Conservation (phyloP, 2,888 invertebrate genomes). For the Cephus nigrinus region DNA sequence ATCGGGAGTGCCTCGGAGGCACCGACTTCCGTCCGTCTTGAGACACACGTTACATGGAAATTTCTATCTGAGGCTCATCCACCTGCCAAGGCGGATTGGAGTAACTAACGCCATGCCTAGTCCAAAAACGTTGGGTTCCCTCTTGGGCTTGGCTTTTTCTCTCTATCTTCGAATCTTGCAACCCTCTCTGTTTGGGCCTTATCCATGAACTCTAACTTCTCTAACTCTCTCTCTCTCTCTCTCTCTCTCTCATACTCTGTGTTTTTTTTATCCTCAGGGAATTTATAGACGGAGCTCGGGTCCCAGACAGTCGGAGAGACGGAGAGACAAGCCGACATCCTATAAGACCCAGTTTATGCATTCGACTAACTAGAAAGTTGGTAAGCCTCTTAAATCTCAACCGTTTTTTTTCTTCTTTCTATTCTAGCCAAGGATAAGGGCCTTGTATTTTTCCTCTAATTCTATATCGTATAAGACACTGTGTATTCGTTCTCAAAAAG, state of each 20-base stretch:
- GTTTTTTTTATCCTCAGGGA: not conserved
- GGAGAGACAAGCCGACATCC: constrained; percentile 23
- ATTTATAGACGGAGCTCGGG: not conserved
- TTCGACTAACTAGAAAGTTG: constrained; percentile 27
- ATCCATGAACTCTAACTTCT: constrained; percentile 39
- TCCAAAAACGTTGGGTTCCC: not conserved
- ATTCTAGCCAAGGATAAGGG: not conserved
- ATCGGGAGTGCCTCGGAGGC: not conserved
- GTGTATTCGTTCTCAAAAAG: not conserved
- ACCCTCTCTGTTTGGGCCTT: not conserved
- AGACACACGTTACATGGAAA: not conserved
- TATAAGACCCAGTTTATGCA: constrained; percentile 37
- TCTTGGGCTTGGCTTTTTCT: not conserved
- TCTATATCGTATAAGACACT: not conserved
- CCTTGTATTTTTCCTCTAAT: not conserved
- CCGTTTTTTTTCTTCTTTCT: not conserved
- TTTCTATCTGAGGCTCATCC: constrained; percentile 28
- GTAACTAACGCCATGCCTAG: constrained; percentile 50
- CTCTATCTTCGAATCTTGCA: not conserved
- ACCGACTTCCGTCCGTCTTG: not conserved
- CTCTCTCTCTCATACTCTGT: not conserved
- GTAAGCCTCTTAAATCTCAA: constrained; percentile 47
- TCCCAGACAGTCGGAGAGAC: not conserved
- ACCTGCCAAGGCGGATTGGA: constrained; percentile 44
- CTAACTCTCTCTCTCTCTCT: constrained; percentile 50